phyloP scores from a whole-genome alignment of 2,113 vertebrate genomes.

The Grallaria varia region DNA sequence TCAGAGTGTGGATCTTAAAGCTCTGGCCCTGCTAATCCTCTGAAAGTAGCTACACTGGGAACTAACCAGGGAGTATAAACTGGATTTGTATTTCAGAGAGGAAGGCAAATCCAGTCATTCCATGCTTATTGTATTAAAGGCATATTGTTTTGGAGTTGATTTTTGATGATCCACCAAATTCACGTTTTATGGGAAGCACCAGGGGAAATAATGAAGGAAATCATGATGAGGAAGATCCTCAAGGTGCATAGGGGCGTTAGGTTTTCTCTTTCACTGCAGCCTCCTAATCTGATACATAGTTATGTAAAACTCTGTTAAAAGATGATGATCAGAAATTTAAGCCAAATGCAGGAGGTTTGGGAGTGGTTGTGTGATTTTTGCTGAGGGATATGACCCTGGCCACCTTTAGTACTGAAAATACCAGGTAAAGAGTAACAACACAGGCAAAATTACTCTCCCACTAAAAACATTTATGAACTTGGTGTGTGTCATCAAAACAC shows the following conservation, averaged over 20 bases:
- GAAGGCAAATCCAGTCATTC: background rate
- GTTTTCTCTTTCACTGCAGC: background rate
- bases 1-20: background rate
- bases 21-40: background rate
- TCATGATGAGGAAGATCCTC: background rate
- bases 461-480: background rate
- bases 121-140: background rate
- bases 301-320: background rate
- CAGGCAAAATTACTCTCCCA: background rate
- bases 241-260: no score
- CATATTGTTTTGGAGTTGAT: background rate
- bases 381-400: background rate
- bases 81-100: background rate
- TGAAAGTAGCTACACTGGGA: background rate
- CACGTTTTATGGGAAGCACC: background rate
- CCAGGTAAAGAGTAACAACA: background rate
- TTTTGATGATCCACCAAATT: background rate
- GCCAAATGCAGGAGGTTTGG: background rate
- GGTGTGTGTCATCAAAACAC: background rate
- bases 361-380: background rate
- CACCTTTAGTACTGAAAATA: background rate
- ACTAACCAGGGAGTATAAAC: background rate
- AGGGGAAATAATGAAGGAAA: background rate
- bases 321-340: background rate
- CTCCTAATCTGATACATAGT: background rate